phyloP scores from a whole-genome alignment of 2,113 vertebrate species.

The Chitala chitala region DNA sequence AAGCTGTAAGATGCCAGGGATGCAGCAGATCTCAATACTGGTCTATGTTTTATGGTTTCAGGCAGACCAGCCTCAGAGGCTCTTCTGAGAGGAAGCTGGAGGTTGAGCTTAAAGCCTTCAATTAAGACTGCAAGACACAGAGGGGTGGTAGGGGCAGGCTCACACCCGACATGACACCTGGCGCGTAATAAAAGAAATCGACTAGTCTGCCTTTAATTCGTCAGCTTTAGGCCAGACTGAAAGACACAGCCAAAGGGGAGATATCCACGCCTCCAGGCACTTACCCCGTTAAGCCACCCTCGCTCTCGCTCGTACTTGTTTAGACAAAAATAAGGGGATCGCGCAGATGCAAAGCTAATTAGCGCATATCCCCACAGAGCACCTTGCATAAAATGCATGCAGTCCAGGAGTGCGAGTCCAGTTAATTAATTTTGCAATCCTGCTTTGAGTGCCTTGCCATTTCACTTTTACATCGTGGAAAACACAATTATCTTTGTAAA shows the following conservation, averaged over 20 bases:
- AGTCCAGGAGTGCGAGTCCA: neutral
- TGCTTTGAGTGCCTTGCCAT: neutral
- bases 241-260: conserved; percentile 34
- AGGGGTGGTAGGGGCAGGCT: neutral
- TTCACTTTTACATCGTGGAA: neutral
- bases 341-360: conserved; percentile 27
- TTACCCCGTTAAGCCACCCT: conserved; percentile 35
- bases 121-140: conserved; percentile 47
- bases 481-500: neutral
- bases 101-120: conserved; percentile 43
- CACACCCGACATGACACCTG: neutral
- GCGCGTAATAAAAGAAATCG: neutral
- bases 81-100: no score
- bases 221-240: neutral
- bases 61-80: no score
- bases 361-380: neutral
- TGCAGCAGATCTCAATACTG: no score
- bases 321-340: conserved; percentile 34
- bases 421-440: conserved; percentile 20
- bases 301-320: conserved; percentile 7
- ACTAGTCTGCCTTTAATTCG: neutral
- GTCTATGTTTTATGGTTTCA: no score
- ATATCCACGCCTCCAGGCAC: conserved; percentile 39
- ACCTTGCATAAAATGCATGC: neutral
- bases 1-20: no score